phyloP scores from a whole-genome alignment of 2,888 invertebrate genomes.

The Mimachlamys varia region DNA sequence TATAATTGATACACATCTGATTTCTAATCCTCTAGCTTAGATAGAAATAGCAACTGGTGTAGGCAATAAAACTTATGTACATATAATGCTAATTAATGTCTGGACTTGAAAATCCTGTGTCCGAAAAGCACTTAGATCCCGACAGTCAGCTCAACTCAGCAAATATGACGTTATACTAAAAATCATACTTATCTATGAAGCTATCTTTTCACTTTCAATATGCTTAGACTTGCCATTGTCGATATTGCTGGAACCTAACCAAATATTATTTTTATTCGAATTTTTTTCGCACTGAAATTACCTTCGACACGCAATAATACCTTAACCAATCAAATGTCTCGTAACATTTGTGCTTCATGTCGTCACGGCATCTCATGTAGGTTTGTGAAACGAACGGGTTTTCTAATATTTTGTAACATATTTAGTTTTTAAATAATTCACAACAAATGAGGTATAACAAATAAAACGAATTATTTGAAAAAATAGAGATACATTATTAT shows the following conservation, averaged over 20 bases:
- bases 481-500: neutral
- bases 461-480: neutral
- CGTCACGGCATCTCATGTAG: slow-evolving; percentile 36
- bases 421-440: neutral
- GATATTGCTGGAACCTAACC: neutral
- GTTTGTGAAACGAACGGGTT: slow-evolving; percentile 26
- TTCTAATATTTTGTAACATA: neutral
- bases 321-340: neutral
- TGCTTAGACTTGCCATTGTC: neutral
- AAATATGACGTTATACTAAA: too few species aligned
- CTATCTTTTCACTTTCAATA: neutral
- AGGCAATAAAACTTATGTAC: too few species aligned
- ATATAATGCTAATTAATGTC: too few species aligned
- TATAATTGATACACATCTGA: too few species aligned
- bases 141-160: too few species aligned
- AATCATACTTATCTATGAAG: neutral
- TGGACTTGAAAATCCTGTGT: too few species aligned
- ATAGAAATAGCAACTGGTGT: too few species aligned
- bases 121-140: too few species aligned
- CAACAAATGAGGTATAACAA: neutral
- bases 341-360: slow-evolving; percentile 36
- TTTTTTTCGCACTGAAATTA: slow-evolving; percentile 35
- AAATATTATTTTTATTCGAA: slow-evolving; percentile 1
- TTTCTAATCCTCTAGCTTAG: too few species aligned
- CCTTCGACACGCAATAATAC: slow-evolving; percentile 34